phyloP scores from a whole-genome alignment of 1,140 invertebrate species.

The Microplitis demolitor region DNA sequence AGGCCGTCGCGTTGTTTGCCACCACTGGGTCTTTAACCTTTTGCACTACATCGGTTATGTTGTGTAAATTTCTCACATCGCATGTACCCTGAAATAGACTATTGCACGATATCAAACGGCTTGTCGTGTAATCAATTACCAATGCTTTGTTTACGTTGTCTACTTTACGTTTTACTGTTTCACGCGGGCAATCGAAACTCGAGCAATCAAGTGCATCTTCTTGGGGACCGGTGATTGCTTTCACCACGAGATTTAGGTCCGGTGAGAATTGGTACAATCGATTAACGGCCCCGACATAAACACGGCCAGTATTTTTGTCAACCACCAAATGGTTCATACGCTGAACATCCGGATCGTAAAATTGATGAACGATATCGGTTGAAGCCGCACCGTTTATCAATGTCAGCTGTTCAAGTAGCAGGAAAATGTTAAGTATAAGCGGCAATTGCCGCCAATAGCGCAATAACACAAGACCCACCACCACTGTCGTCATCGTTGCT shows the following conservation, averaged over 20 bases:
- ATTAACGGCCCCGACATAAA: conserved; percentile 95
- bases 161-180: conserved; percentile 73
- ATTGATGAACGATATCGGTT: conserved; percentile 70
- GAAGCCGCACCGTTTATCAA: conserved; percentile 47
- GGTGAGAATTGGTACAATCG: conserved; percentile 89
- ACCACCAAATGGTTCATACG: conserved; percentile 87
- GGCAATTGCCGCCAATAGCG: conserved; percentile 9
- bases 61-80: conserved; percentile 83
- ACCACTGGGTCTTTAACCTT: conserved; percentile 88
- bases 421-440: conserved; percentile 28
- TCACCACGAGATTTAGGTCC: conserved; percentile 78
- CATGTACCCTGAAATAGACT: conserved; percentile 91
- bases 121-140: conserved; percentile 90
- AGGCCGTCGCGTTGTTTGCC: conserved; percentile 91
- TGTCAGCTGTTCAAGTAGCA: conserved; percentile 54
- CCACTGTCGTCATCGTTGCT: conserved; percentile 18
- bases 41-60: conserved; percentile 81
- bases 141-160: conserved; percentile 96
- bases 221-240: conserved; percentile 85
- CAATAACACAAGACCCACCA: conserved; percentile 4
- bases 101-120: conserved; percentile 90
- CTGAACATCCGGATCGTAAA: conserved; percentile 66
- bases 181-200: conserved; percentile 78
- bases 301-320: conserved; percentile 87
- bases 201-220: conserved; percentile 90